Evolutionary conservation across 2,113 vertebrate genomes (phyloP).

Genomic region (Choloepus hoffmanni): DNA sequence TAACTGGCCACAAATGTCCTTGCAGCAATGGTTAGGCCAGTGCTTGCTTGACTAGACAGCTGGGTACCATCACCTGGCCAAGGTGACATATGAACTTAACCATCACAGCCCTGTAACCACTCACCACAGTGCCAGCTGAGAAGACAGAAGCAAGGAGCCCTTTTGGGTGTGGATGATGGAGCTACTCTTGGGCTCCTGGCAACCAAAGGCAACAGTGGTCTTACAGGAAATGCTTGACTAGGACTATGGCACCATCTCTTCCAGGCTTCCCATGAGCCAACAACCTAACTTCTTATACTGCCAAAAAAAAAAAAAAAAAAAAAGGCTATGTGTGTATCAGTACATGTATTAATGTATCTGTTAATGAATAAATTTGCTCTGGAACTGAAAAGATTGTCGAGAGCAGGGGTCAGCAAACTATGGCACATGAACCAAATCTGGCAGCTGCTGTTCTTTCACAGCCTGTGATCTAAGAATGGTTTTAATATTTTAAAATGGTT

Average conservation of each 20-base stretch:
- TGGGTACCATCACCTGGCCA: too few species aligned
- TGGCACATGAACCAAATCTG: not conserved
- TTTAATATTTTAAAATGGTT: not conserved
- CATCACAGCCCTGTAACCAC: not conserved
- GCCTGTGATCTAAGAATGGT: not conserved
- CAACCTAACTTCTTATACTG: not conserved
- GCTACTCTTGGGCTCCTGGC: not conserved
- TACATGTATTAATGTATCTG: not conserved
- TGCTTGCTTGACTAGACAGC: too few species aligned
- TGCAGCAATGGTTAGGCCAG: too few species aligned
- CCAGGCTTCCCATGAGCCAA: not conserved
- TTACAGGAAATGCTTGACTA: not conserved
- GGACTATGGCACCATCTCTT: not conserved
- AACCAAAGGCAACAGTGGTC: not conserved
- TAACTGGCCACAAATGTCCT: too few species aligned
- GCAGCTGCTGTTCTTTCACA: not conserved
- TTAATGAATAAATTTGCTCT: conserved; percentile 2
- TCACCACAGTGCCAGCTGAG: not conserved
- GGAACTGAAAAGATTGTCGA: not conserved
- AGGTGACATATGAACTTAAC: too few species aligned
- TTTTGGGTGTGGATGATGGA: not conserved
- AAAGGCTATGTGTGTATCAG: not conserved
- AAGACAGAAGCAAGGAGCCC: not conserved
- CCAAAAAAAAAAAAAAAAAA: not conserved
- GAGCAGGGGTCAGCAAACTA: not conserved